phyloP scores from a whole-genome alignment of 2,797 vertebrate species.

The Stomatorhinus walkeri region DNA sequence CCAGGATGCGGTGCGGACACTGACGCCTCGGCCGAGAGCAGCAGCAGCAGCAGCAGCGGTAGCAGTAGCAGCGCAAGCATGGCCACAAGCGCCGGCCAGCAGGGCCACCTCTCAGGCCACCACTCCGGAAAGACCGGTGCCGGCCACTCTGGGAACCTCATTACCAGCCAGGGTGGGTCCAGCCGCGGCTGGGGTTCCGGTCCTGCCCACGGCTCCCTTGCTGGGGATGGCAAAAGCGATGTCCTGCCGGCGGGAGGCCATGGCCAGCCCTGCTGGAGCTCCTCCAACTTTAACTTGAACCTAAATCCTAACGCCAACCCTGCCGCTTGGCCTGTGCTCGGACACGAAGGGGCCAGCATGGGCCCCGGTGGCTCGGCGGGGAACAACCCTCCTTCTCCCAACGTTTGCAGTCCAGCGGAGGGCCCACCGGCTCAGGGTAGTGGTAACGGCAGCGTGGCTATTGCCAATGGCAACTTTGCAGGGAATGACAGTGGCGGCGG shows the following conservation, averaged over 20 bases:
- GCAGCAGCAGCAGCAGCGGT: slow-evolving; percentile 68
- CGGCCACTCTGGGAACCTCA: slow-evolving; percentile 73
- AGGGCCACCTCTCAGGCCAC: slow-evolving; percentile 76
- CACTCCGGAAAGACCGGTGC: slow-evolving; percentile 74
- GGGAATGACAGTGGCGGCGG: slow-evolving; percentile 47
- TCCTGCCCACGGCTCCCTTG: slow-evolving; percentile 59
- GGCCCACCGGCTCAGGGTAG: slow-evolving; percentile 50
- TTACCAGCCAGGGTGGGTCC: slow-evolving; percentile 76
- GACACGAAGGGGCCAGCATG: slow-evolving; percentile 72
- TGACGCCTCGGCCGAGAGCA: slow-evolving; percentile 68
- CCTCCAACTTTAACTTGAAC: slow-evolving; percentile 79
- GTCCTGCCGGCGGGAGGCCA: slow-evolving; percentile 74
- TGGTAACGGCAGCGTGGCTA: slow-evolving; percentile 66
- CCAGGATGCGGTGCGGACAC: slow-evolving; percentile 85
- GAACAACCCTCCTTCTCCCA: slow-evolving; percentile 48
- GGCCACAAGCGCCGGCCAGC: slow-evolving; percentile 87
- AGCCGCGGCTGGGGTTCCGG: slow-evolving; percentile 71
- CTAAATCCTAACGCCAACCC: slow-evolving; percentile 81
- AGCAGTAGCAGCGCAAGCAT: slow-evolving; percentile 82
- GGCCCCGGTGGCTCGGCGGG: slow-evolving; percentile 50
- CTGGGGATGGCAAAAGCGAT: slow-evolving; percentile 80
- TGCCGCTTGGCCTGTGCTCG: slow-evolving; percentile 78
- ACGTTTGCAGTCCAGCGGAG: slow-evolving; percentile 72
- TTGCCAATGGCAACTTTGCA: slow-evolving; percentile 64
- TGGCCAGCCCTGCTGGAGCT: slow-evolving; percentile 77